Base-by-base conservation (phyloP, 1,140 invertebrate genomes). In the Drosophila tani region DNA sequence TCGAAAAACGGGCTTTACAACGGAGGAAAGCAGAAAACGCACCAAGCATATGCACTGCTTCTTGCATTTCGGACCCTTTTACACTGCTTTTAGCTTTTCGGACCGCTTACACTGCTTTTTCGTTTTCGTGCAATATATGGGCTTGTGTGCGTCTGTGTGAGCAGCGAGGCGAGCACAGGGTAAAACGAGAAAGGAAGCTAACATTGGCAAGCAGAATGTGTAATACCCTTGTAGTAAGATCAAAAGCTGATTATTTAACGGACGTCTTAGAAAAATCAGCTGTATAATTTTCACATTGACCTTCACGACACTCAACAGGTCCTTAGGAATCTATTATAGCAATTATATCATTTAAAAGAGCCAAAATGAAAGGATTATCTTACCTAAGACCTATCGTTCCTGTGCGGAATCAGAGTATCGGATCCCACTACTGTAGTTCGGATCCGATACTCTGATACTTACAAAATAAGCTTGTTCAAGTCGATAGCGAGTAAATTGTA, bases 1-100 rank as follows among this genome's bases (percentile, higher is more conserved):
- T 47, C 1, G 7, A 64, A 68, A 43, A 64, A 45, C 50, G 17
- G 50, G 62, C 55, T 65, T 45, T 43, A 5, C n/a, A 64, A 43
- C 11, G 35, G 5, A 27, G 35, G 24, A 50, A 41, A 14, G 58
- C 57, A 12, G 43, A 27, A 38, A 62, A 47, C 5, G 56, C 32
- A 45, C n/a, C 45, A 21, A 62, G 59, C 58, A 67, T 57, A 63
- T 67, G 65, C 57, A 51, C 49, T 51, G 49, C 27, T 51, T 51
- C 7, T 51, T 32, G 32, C 59, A 47, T 63, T 45, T 65, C 11
- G 27, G 14, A 65, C 40, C 51, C 62, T 58, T 15, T 51, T 51
- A 51, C 45, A 51, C 49, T 51, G 49, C 49, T 51, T 51, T 17
- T 51, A 51, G 43, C 59, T 50, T 45, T 59, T 65, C 19, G 40